Percentiles rank a stretch among this genome's conserved stretches.
These are phyloP conservation scores for Ictalurus punctatus DNA, from an alignment of 2,113 vertebrate genomes.

Conservation along the genomic window DNA sequence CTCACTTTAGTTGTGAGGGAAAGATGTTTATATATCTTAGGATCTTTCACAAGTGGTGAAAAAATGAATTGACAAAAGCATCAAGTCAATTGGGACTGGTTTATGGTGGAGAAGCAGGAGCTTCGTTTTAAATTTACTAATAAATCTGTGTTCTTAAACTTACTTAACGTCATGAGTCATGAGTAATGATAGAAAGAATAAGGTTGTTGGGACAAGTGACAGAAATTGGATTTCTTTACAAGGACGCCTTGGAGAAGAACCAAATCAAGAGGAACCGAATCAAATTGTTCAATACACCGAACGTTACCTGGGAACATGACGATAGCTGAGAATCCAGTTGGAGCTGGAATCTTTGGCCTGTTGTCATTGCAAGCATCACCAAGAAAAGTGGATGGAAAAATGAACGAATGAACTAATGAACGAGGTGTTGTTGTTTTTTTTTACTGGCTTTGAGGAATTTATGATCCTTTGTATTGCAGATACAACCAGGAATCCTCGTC, in stretches of 20 bases:
- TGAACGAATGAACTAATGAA: neutral
- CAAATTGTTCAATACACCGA: neutral
- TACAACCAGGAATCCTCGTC: slow-evolving; percentile 89
- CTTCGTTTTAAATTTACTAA: neutral
- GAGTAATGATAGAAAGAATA: neutral
- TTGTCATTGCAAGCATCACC: neutral
- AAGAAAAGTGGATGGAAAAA: neutral
- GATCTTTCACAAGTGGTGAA: neutral
- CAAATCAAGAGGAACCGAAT: neutral
- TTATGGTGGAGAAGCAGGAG: neutral
- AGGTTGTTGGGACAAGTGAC: neutral
- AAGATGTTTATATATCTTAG: neutral
- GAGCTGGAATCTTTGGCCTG: neutral
- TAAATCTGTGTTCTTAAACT: neutral
- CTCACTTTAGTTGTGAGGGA: neutral
- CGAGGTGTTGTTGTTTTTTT: neutral
- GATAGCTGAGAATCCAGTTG: neutral
- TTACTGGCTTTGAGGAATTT: neutral
- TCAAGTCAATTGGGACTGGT: neutral
- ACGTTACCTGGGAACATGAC: neutral
- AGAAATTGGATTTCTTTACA: neutral
- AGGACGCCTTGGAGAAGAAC: neutral
- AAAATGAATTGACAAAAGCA: neutral
- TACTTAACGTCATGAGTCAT: neutral
- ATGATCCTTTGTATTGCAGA: slow-evolving; percentile 70